Percentiles rank a stretch among this genome's conserved stretches.
These are phyloP conservation scores for Heliconius cydno DNA, from an alignment of 2,888 invertebrate genomes.

Conservation along the genomic window DNA sequence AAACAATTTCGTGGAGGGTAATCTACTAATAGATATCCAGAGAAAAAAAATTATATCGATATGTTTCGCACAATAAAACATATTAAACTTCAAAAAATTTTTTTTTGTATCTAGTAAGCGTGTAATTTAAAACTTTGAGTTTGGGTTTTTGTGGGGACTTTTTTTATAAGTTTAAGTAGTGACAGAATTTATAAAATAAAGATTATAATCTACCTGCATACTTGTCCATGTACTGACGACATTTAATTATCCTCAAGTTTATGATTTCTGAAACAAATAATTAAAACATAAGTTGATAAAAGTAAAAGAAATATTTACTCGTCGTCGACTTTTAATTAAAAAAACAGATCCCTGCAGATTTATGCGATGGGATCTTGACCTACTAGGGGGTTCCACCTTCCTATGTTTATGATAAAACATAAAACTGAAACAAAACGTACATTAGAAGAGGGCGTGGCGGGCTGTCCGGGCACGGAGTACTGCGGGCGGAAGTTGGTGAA, in stretches of 20 bases:
- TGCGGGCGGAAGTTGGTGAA: constrained; percentile 96
- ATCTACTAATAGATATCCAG: no score
- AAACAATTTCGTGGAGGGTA: no score
- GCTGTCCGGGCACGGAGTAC: constrained; percentile 85
- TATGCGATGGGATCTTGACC: no score
- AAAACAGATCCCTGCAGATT: no score
- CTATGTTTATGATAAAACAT: no score
- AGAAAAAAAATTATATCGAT: no score
- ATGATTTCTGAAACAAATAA: constrained; percentile 73
- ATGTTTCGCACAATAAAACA: no score
- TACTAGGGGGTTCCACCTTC: no score
- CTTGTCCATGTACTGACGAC: constrained; percentile 61
- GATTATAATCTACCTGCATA: constrained; percentile 65
- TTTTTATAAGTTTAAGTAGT: constrained; percentile 27
- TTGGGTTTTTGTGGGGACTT: not conserved
- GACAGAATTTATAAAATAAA: constrained; percentile 14
- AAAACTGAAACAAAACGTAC: constrained; percentile 44
- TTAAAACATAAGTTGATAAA: constrained; percentile 9
- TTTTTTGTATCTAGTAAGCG: no score
- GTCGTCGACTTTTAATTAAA: no score
- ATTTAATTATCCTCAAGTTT: constrained; percentile 65
- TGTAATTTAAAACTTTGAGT: not conserved
- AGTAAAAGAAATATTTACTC: not conserved
- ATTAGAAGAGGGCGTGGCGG: constrained; percentile 68
- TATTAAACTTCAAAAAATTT: no score